Base-by-base conservation (phyloP, 2,113 vertebrate genomes). In the Forbesichthys agassizii region DNA sequence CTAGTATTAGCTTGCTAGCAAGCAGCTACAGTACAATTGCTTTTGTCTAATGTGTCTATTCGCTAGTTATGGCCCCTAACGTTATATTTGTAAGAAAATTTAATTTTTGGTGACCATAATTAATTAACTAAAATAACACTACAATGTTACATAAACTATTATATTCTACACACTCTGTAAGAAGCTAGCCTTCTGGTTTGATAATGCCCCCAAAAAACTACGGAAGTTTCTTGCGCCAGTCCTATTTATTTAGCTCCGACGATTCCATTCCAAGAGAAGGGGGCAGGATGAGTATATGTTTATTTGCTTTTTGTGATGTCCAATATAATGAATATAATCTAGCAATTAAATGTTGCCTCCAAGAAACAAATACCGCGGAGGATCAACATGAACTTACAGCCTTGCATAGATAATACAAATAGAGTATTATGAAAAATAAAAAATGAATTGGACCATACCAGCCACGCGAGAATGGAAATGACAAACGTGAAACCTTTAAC, bases 151-250 rank as follows among this genome's bases (percentile, higher is more conserved):
- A 49, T 63, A 63, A 60, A 59, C 59, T 62, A 33, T 20, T 61
- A 66, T 81, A 82, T 47, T 11, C 20, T 68, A 56, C 6, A 73
- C 64, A 66, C 13, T 13, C 59, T 69, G 57, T 14, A 3, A 14
- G 10, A 61, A 56, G 14, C 0, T 1, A 4, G 0, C 3, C 27
- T 5, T 13, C 48, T 33, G 8, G n/a, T 64, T 61, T 7, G 3
- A 86, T 75, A 79, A 83, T 71, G 69, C 71, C 72, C 60, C 83
- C 16, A 16, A 75, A 74, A 53, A 48, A 13, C 78, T 73, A 83
- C 86, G 82, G 76, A 60, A 84, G 14, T 0, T 0, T 1, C 1
- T 0, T 20, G 71, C 52, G 80, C 69, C 74, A 82, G 79, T 69
- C 6, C 0, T 0, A 1, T 84, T 82, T 88, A 86, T 86, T 2